Evolutionary conservation across 2,113 vertebrate species (phyloP).

Genomic region (Oceanodroma tethys): DNA sequence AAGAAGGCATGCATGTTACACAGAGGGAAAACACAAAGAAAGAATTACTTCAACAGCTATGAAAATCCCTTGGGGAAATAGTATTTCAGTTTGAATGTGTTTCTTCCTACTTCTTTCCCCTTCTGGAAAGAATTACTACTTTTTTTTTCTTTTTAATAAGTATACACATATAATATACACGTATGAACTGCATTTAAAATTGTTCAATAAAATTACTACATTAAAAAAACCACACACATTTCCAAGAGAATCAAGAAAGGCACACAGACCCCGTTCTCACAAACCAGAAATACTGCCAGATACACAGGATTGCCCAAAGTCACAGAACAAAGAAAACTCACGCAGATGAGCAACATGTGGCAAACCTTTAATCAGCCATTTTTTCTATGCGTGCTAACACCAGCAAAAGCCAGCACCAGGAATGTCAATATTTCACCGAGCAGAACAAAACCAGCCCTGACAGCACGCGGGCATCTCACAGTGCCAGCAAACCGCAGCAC

Average conservation of each 20-base stretch:
- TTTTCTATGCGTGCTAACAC: not conserved
- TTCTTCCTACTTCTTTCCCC: constrained; percentile 52
- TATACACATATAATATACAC: constrained; percentile 48
- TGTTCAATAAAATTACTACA: constrained; percentile 59
- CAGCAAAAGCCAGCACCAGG: not conserved
- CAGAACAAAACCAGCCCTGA: constrained; percentile 22
- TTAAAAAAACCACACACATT: constrained; percentile 57
- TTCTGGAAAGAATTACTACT: constrained; percentile 55
- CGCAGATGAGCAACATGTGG: constrained; percentile 60
- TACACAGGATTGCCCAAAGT: not conserved
- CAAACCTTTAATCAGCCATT: constrained; percentile 34
- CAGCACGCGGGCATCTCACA: not conserved
- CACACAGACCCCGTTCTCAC: constrained; percentile 5
- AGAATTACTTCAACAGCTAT: constrained; percentile 62
- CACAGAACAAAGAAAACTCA: constrained; percentile 27
- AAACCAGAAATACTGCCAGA: constrained; percentile 24
- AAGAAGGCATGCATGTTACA: constrained; percentile 20
- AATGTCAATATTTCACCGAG: not conserved
- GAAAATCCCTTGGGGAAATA: constrained; percentile 45
- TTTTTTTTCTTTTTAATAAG: constrained; percentile 30
- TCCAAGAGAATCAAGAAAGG: constrained; percentile 3
- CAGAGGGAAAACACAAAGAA: constrained; percentile 59
- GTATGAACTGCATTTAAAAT: constrained; percentile 61
- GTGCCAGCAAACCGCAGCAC: not conserved
- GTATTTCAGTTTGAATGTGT: constrained; percentile 31